These are phyloP conservation scores for Phaethon lepturus DNA, from an alignment of 2,113 vertebrate species.

Conservation along the genomic window DNA sequence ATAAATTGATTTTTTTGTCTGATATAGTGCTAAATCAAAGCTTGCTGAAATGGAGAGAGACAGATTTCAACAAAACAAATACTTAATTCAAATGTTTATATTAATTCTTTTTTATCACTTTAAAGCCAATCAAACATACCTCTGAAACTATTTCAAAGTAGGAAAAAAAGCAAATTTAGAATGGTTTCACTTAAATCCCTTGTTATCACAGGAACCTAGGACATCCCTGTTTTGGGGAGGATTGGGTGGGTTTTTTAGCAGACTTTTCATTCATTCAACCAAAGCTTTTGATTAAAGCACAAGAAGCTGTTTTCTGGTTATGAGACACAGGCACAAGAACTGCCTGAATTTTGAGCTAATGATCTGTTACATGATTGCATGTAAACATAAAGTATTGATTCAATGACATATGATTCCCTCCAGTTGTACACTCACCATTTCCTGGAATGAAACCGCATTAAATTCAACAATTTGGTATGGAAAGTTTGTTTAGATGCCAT, in stretches of 20 bases:
- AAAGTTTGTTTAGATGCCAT: neutral
- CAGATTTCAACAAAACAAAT: neutral
- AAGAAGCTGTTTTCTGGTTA: neutral
- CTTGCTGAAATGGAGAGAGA: neutral
- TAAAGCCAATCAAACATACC: neutral
- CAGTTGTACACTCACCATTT: neutral
- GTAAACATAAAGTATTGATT: neutral
- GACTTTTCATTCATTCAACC: neutral
- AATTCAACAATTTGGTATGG: neutral
- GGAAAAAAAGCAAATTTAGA: neutral
- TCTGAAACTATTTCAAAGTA: neutral
- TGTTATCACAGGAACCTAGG: neutral
- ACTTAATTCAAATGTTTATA: neutral
- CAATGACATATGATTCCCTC: neutral
- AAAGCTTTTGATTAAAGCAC: neutral
- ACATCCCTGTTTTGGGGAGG: accelerated
- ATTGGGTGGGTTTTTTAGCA: accelerated
- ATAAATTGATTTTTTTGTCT: neutral
- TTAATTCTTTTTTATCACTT: neutral
- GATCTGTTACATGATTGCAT: neutral
- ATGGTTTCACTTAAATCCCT: neutral
- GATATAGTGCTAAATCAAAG: neutral
- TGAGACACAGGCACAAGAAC: neutral
- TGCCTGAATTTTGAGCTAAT: neutral
- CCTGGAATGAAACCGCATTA: neutral